Conservation (phyloP, 2,797 vertebrate species). For the Brotula barbata region DNA sequence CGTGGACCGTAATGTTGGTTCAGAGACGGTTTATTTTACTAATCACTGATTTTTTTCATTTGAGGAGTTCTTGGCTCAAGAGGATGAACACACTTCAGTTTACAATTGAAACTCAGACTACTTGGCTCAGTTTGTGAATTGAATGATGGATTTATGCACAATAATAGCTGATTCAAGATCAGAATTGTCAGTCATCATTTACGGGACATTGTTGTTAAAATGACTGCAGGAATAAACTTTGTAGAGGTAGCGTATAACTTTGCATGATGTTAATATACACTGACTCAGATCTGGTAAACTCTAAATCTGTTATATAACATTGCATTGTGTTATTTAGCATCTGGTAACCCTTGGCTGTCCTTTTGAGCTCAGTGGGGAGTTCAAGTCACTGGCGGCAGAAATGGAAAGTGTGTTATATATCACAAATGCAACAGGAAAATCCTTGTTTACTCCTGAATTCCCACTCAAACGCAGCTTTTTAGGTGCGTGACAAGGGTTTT, state of each 20-base stretch:
- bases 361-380: constrained; percentile 36
- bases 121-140: neutral
- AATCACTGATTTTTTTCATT: neutral
- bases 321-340: constrained; percentile 65
- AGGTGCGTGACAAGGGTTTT: constrained; percentile 46
- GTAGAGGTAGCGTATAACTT: neutral
- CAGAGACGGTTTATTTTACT: too few relatives aligned
- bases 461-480: constrained; percentile 28
- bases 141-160: constrained; percentile 1
- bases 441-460: constrained; percentile 55
- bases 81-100: constrained; percentile 2
- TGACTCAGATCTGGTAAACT: constrained; percentile 55
- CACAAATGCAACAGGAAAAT: constrained; percentile 51
- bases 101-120: neutral
- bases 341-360: constrained; percentile 72
- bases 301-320: constrained; percentile 44
- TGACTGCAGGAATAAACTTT: constrained; percentile 8
- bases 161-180: neutral
- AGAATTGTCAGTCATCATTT: constrained; percentile 13
- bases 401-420: constrained; percentile 64
- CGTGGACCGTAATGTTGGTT: too few relatives aligned
- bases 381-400: constrained; percentile 60
- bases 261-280: constrained; percentile 30
- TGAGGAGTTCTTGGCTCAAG: neutral
- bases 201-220: constrained; percentile 2